Evolutionary conservation across 1,140 invertebrate genomes (phyloP).

Genomic region (Drosophila murphyi): DNA sequence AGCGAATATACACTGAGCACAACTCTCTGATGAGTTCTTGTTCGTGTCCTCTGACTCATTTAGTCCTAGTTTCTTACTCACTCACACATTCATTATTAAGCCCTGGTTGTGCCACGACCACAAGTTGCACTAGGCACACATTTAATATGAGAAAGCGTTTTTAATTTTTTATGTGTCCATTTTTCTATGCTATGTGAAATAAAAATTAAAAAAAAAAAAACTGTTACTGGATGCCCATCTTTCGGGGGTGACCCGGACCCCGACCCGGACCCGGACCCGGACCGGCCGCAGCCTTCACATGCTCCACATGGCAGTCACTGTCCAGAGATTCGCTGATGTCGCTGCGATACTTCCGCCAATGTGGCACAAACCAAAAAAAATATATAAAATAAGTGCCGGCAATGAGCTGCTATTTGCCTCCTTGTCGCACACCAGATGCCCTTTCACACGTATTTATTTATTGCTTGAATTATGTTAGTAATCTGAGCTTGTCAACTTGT

Average conservation of each 20-base stretch:
- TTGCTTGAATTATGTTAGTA: too few species aligned
- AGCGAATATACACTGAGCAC: background rate
- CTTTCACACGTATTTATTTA: too few species aligned
- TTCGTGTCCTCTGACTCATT: background rate
- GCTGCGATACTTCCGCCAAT: slow-evolving; percentile 79
- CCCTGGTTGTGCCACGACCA: slow-evolving; percentile 37
- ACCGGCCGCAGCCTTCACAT: slow-evolving; percentile 34
- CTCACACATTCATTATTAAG: slow-evolving; percentile 65
- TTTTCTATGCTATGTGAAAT: slow-evolving; percentile 60
- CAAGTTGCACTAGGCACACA: slow-evolving; percentile 65
- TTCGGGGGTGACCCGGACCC: slow-evolving; percentile 17
- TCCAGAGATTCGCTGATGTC: slow-evolving; percentile 68
- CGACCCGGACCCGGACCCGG: slow-evolving; percentile 5
- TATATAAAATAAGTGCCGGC: background rate
- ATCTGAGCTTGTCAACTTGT: too few species aligned
- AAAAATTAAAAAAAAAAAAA: slow-evolving; percentile 36
- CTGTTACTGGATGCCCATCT: slow-evolving; percentile 18
- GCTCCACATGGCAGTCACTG: slow-evolving; percentile 37
- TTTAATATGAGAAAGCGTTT: slow-evolving; percentile 81
- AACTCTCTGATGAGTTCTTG: background rate
- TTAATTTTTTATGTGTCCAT: slow-evolving; percentile 75
- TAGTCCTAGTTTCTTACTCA: background rate
- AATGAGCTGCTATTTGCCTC: too few species aligned
- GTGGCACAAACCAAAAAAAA: slow-evolving; percentile 67
- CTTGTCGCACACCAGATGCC: background rate